Conservation (phyloP, 2,888 invertebrate genomes). For the Apamea sordens region DNA sequence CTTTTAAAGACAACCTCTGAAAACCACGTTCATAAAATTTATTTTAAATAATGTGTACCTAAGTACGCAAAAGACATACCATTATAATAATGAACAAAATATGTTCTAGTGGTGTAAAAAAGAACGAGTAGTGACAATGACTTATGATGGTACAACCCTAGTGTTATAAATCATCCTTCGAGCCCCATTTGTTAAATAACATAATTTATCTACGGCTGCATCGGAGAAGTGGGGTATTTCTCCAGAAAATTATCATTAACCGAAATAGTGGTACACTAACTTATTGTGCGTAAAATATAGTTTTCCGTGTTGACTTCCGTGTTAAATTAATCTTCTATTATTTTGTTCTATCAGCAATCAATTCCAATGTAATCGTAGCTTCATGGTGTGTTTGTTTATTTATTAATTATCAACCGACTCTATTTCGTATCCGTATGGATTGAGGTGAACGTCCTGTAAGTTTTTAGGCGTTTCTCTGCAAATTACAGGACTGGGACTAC, state of each 20-base stretch:
- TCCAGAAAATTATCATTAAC: background rate
- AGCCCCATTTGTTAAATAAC: conserved; percentile 49
- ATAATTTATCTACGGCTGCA: conserved; percentile 48
- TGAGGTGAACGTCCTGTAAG: background rate
- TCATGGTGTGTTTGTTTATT: background rate
- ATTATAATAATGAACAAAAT: conserved; percentile 53
- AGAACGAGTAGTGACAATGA: conserved; percentile 52
- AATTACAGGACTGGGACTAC: background rate
- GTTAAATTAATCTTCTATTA: background rate
- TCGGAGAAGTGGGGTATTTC: conserved; percentile 11
- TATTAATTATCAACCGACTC: background rate
- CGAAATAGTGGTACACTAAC: background rate
- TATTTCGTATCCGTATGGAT: background rate
- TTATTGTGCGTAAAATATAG: background rate
- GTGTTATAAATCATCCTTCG: conserved; percentile 52
- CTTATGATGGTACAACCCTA: conserved; percentile 48
- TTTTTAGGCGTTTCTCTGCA: background rate
- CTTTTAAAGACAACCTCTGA: no score
- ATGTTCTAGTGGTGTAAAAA: conserved; percentile 44
- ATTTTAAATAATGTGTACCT: background rate
- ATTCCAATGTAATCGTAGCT: background rate
- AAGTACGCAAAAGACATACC: background rate
- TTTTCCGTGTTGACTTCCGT: background rate
- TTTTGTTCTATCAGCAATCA: background rate
- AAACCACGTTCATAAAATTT: background rate